Evolutionary conservation across 2,797 vertebrate species (phyloP), one percentile per base, ranked within the genome.

Genomic region (Sebastes umbrosus): DNA sequence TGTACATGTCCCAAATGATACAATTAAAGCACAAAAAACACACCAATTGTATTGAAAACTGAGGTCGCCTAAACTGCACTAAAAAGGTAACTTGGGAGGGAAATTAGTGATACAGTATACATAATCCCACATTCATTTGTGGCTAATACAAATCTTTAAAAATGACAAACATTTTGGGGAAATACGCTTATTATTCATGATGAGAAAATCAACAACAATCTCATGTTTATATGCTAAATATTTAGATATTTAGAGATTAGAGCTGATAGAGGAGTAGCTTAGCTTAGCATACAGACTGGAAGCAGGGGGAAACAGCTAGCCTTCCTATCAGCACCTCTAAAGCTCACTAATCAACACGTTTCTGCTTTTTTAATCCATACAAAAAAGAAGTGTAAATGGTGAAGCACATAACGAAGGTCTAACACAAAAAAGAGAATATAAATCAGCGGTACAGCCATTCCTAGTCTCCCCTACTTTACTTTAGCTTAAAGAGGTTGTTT

Each of bases 401-500:
- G 18, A 20, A 8, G 18, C 16, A 71, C 24, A 13, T 6, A 31
- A 43, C 12, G 2, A 46, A 59, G 2, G 7, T 39, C 16, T 10
- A 14, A 34, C 12, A 18, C 54, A 50, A 13, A 34, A 34, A 52
- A 10, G 20, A 0, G 22, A 11, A n/a, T 27, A 14, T 7, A 34
- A 58, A 31, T 2, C 57, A 58, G 25, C 57, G 0, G 14, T 58
- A 43, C 4, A 50, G 3, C 31, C 29, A 7, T 43, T 34, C 20
- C 50, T 36, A 22, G 50, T 14, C 22, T 8, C 60, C 16, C n/a
- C 24, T 11, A 4, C n/a, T 60, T 14, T 31, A 20, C 24, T 68
- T 72, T 27, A 20, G 67, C n/a, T 60, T 58, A 31, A 60, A 50
- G 27, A 80, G 63, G 24, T 43, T 59, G 31, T 73, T 81, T 67